Evolutionary conservation across 2,888 invertebrate species (phyloP).

Genomic region (Meliscaeva auricollis): DNA sequence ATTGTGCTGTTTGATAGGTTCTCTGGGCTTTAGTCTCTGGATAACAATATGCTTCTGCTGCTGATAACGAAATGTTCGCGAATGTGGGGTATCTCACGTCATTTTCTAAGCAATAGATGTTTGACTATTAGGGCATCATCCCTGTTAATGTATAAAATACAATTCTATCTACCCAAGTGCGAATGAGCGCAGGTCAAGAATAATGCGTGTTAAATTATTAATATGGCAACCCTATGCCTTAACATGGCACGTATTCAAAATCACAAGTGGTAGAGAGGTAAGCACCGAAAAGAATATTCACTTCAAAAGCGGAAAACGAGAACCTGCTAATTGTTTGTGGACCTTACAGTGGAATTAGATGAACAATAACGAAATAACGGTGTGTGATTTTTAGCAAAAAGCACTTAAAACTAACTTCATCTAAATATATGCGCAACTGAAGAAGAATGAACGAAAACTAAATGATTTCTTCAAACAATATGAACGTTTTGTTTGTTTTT

Average conservation of each 20-base stretch:
- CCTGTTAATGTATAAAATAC: constrained; percentile 32
- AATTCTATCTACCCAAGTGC: constrained; percentile 62
- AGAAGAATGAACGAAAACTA: constrained; percentile 13
- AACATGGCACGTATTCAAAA: constrained; percentile 66
- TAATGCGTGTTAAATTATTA: neutral
- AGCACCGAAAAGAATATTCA: neutral
- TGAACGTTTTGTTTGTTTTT: neutral
- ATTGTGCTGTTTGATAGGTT: constrained; percentile 6
- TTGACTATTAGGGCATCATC: constrained; percentile 48
- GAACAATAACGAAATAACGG: neutral
- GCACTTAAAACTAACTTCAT: neutral
- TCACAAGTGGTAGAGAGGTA: constrained; percentile 18
- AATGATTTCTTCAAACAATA: constrained; percentile 6
- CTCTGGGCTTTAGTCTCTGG: constrained; percentile 30
- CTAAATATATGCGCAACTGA: constrained; percentile 7
- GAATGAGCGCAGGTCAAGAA: constrained; percentile 63
- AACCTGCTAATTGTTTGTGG: neutral
- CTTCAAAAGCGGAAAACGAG: neutral
- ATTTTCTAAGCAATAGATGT: constrained; percentile 53
- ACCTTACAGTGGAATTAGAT: neutral
- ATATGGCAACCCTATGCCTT: constrained; percentile 44
- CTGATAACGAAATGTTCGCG: constrained; percentile 54
- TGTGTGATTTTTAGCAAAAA: neutral
- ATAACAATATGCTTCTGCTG: constrained; percentile 30
- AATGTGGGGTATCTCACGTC: constrained; percentile 61